Conservation (phyloP, 1,140 invertebrate species). For the Drosophila jambulina region DNA sequence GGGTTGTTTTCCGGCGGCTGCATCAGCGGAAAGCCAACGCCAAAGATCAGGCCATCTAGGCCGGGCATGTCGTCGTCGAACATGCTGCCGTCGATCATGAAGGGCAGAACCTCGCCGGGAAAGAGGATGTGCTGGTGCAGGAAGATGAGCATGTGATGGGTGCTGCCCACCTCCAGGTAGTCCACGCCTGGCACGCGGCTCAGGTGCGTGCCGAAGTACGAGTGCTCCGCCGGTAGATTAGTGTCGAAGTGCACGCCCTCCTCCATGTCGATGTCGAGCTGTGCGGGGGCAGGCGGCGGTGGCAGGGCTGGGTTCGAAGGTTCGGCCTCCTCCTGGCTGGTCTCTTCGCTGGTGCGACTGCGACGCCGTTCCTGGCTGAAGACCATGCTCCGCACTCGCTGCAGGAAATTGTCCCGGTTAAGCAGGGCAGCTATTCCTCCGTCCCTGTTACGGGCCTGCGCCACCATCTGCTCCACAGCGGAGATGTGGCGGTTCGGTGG, state of each 20-base stretch:
- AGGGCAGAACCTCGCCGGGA: slow-evolving; percentile 90
- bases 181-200: slow-evolving; percentile 75
- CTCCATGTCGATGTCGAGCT: slow-evolving; percentile 58
- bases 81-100: slow-evolving; percentile 87
- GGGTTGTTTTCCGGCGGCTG: slow-evolving; percentile 57
- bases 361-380: slow-evolving; percentile 72
- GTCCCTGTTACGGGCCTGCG: slow-evolving; percentile 60
- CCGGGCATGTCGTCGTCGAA: slow-evolving; percentile 68
- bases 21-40: slow-evolving; percentile 70
- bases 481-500: slow-evolving; percentile 61
- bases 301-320: slow-evolving; percentile 6
- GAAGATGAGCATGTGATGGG: slow-evolving; percentile 87
- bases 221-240: slow-evolving; percentile 80
- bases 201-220: slow-evolving; percentile 78
- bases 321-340: slow-evolving; percentile 30
- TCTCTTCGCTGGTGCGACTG: slow-evolving; percentile 47
- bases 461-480: slow-evolving; percentile 63
- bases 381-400: slow-evolving; percentile 74
- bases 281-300: not conserved
- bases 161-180: slow-evolving; percentile 73
- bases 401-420: slow-evolving; percentile 70
- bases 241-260: slow-evolving; percentile 77
- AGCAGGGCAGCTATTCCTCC: slow-evolving; percentile 67
- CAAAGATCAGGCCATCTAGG: slow-evolving; percentile 75
- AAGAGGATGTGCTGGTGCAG: slow-evolving; percentile 88